Conservation (phyloP, 2,888 invertebrate species). For the Meteorus colon region DNA sequence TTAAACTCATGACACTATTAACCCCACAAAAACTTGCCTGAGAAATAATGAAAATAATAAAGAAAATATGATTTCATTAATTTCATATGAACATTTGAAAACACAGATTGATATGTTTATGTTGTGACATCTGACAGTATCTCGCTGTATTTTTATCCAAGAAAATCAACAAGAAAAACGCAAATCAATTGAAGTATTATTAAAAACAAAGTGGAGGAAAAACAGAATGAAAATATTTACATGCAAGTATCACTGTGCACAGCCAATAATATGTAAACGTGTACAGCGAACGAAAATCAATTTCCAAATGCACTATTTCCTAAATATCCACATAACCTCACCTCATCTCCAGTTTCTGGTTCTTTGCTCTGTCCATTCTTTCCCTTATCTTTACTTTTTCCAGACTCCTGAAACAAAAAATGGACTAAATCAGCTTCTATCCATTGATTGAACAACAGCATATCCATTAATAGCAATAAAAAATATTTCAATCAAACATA, state of each 20-base stretch:
- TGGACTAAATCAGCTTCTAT: neutral
- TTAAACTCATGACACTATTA: neutral
- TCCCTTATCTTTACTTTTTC: conserved; percentile 70
- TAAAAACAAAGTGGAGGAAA: neutral
- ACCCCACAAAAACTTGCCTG: neutral
- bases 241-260: neutral
- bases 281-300: neutral
- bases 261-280: neutral
- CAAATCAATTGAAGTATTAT: neutral
- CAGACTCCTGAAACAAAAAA: conserved; percentile 68
- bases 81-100: neutral
- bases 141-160: neutral
- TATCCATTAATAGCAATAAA: no score
- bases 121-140: neutral
- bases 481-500: no score
- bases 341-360: conserved; percentile 69
- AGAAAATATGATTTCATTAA: neutral
- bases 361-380: conserved; percentile 71
- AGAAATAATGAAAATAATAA: neutral
- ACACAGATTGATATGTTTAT: neutral
- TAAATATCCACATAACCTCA: conserved; percentile 63
- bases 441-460: neutral
- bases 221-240: neutral
- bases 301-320: neutral
- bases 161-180: neutral